Percentiles rank a stretch among this genome's conserved stretches.
phyloP scores from a whole-genome alignment of 2,113 vertebrate species.

The Psittacula cyanocephala region DNA sequence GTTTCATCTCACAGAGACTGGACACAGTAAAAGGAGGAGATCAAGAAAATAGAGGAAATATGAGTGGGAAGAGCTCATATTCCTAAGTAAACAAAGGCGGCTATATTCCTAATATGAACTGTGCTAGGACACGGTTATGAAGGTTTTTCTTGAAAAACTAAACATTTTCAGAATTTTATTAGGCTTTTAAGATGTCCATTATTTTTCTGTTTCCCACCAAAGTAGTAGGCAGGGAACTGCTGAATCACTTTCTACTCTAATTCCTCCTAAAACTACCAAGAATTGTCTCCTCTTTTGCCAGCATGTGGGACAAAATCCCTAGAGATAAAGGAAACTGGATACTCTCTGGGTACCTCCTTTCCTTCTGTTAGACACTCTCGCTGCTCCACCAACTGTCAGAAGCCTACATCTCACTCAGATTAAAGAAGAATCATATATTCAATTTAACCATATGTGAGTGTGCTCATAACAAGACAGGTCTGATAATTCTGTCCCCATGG shows the following conservation, averaged over 20 bases:
- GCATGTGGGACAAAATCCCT: neutral
- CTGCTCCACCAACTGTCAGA: conserved; percentile 14
- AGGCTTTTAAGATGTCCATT: neutral
- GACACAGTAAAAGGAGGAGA: neutral
- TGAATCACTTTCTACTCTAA: neutral
- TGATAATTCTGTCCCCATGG: neutral
- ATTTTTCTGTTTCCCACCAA: neutral
- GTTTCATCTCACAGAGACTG: neutral
- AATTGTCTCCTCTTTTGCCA: neutral
- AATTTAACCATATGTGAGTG: fast-evolving
- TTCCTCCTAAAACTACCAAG: neutral
- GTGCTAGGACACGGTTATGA: neutral
- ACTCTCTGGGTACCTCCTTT: neutral
- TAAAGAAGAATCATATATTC: neutral
- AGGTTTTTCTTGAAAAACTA: neutral
- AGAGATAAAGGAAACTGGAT: neutral
- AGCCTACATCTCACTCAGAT: neutral
- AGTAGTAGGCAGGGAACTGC: neutral
- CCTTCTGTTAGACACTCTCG: neutral
- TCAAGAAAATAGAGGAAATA: neutral
- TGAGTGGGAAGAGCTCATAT: neutral
- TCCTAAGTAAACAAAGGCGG: neutral
- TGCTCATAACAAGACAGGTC: fast-evolving
- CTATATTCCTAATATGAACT: fast-evolving
- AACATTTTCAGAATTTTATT: neutral